Evolutionary conservation across 2,113 vertebrate genomes (phyloP).

Genomic region (Callipepla squamata): DNA sequence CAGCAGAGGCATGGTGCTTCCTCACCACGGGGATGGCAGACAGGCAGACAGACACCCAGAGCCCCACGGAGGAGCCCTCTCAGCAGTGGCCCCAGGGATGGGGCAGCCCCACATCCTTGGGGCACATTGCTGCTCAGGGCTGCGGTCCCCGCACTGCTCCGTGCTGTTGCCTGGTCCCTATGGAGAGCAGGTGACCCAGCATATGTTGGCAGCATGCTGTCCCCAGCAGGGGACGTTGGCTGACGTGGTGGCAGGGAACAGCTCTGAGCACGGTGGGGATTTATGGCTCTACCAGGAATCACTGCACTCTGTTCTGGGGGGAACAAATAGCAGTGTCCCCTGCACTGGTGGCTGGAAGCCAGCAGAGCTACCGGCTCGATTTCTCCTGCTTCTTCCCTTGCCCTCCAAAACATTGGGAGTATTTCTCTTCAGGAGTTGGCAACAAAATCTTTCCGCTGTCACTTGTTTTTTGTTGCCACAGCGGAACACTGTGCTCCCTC

Average conservation of each 20-base stretch:
- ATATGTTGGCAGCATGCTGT: slow-evolving; percentile 50
- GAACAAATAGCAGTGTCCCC: not conserved
- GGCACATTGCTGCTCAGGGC: accelerated
- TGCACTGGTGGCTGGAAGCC: not conserved
- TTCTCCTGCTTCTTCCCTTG: not conserved
- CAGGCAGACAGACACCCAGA: not conserved
- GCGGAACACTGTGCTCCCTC: not conserved
- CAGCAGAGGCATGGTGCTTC: not conserved
- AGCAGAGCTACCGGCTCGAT: too few species aligned
- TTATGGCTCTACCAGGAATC: not conserved
- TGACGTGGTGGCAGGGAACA: not conserved
- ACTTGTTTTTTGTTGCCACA: not conserved
- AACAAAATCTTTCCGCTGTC: not conserved
- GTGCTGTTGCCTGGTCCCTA: not conserved
- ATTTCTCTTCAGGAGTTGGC: not conserved
- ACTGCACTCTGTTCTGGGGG: not conserved
- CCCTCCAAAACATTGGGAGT: not conserved
- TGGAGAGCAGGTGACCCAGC: not conserved
- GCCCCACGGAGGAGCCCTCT: not conserved
- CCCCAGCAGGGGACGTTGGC: not conserved
- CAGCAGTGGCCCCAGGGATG: accelerated
- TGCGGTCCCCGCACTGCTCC: accelerated
- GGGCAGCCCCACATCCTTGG: not conserved
- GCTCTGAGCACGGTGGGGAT: not conserved
- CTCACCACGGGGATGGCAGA: not conserved